phyloP scores from a whole-genome alignment of 2,797 vertebrate genomes.

The Ambastaia sidthimunki region DNA sequence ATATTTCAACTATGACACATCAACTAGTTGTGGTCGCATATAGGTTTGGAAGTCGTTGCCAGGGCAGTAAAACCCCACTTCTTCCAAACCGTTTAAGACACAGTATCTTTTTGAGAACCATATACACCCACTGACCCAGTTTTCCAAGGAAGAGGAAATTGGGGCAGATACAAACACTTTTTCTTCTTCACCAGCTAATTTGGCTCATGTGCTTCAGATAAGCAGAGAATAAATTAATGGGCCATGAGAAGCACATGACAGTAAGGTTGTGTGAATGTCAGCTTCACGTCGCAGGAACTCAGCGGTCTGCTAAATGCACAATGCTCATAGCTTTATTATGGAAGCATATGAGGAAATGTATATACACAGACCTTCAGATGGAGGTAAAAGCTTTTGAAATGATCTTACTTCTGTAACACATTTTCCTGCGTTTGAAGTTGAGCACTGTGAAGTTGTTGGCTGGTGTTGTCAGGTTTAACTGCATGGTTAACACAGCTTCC shows the following conservation, averaged over 20 bases:
- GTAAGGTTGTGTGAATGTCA: constrained; percentile 33
- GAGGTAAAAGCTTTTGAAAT: background rate
- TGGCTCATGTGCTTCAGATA: constrained; percentile 62
- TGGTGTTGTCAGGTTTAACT: constrained; percentile 92
- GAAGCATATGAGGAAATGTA: background rate
- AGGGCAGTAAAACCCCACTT: background rate
- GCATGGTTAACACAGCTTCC: constrained; percentile 91
- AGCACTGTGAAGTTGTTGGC: constrained; percentile 97
- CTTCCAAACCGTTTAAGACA: background rate
- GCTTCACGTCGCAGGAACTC: constrained; percentile 17
- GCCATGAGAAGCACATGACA: constrained; percentile 46
- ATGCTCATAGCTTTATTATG: constrained; percentile 8
- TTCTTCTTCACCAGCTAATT: constrained; percentile 53
- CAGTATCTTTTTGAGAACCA: background rate
- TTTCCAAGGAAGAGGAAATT: constrained; percentile 10
- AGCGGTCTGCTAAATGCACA: background rate
- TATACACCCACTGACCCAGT: constrained; percentile 24
- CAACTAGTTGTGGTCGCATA: constrained; percentile 8
- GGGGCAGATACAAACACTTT: constrained; percentile 51
- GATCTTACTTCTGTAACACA: constrained; percentile 97
- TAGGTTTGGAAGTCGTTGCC: constrained; percentile 7
- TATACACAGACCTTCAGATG: too few relatives aligned
- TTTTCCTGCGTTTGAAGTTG: constrained; percentile 99
- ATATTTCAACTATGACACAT: background rate
- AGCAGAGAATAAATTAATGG: constrained; percentile 45